Percentiles rank a stretch among this genome's conserved stretches.
These are phyloP conservation scores for Gobio occitaniae DNA, from an alignment of 2,797 vertebrate species.

Conservation along the genomic window DNA sequence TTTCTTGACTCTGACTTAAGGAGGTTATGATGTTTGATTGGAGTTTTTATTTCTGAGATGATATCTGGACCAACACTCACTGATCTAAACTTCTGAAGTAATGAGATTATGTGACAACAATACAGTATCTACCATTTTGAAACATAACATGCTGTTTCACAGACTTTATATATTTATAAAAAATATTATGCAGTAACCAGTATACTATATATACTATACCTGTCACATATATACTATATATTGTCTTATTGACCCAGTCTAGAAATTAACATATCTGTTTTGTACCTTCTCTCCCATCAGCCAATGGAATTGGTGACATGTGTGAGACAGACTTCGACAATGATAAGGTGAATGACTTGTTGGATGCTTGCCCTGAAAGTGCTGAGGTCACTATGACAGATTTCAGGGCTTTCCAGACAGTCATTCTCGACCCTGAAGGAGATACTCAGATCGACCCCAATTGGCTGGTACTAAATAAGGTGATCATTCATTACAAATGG, in stretches of 20 bases:
- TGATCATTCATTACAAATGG: conserved; percentile 56
- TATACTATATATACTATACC: not conserved
- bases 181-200: not conserved
- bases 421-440: conserved; percentile 92
- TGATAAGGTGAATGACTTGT: conserved; percentile 84
- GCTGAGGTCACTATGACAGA: conserved; percentile 94
- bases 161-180: too few relatives aligned
- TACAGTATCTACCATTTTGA: not conserved
- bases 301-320: conserved; percentile 87
- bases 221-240: not conserved
- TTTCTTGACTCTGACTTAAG: not conserved
- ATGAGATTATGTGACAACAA: not conserved
- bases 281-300: conserved; percentile 66
- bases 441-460: conserved; percentile 96
- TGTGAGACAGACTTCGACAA: conserved; percentile 95
- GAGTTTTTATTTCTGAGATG: not conserved
- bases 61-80: not conserved
- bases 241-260: not conserved
- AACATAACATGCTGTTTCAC: not conserved
- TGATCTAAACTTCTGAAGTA: not conserved
- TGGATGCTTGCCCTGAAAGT: conserved; percentile 92
- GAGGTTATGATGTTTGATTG: not conserved
- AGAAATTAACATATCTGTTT: not conserved
- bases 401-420: conserved; percentile 94
- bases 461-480: conserved; percentile 98